A percentile compares a stretch with the other conserved stretches of the same genome.
Conservation (phyloP, 2,113 vertebrate species). For the Strix aluco region DNA sequence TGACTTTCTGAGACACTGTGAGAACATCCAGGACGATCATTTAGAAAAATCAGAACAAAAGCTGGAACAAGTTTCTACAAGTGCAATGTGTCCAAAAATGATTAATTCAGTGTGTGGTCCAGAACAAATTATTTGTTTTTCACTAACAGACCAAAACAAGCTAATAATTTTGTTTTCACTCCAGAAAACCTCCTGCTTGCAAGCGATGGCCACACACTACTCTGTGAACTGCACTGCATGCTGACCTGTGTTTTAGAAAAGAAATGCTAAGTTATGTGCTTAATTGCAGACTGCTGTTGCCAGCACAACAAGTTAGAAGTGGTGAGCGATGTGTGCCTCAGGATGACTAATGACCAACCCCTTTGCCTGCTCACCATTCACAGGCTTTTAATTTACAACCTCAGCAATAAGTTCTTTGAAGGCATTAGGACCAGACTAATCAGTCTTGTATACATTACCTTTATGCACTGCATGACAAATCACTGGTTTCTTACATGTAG, state of each 20-base stretch:
- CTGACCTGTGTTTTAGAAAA: slow-evolving; percentile 7
- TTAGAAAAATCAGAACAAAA: slow-evolving; percentile 1
- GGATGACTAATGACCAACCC: not conserved
- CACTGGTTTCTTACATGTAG: not conserved
- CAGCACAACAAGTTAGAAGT: not conserved
- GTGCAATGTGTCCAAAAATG: not conserved
- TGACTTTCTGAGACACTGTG: not conserved
- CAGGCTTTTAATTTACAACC: slow-evolving; percentile 15
- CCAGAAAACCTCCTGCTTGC: slow-evolving; percentile 4
- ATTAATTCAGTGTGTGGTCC: slow-evolving; percentile 46
- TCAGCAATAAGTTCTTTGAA: not conserved
- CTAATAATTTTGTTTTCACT: slow-evolving; percentile 1
- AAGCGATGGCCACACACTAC: slow-evolving; percentile 5
- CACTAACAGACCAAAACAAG: not conserved
- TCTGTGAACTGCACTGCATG: not conserved
- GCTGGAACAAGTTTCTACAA: not conserved
- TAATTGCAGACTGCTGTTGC: not conserved
- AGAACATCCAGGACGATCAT: not conserved
- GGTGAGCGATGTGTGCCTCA: not conserved
- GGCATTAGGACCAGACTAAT: not conserved
- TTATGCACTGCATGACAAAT: not conserved
- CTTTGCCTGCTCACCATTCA: not conserved
- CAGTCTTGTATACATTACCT: not conserved
- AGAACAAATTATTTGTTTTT: slow-evolving; percentile 26
- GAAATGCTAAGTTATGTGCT: not conserved